Evolutionary conservation across 2,113 vertebrate genomes (phyloP), one percentile per base, ranked within the genome.

Genomic region (Lanius ludovicianus): DNA sequence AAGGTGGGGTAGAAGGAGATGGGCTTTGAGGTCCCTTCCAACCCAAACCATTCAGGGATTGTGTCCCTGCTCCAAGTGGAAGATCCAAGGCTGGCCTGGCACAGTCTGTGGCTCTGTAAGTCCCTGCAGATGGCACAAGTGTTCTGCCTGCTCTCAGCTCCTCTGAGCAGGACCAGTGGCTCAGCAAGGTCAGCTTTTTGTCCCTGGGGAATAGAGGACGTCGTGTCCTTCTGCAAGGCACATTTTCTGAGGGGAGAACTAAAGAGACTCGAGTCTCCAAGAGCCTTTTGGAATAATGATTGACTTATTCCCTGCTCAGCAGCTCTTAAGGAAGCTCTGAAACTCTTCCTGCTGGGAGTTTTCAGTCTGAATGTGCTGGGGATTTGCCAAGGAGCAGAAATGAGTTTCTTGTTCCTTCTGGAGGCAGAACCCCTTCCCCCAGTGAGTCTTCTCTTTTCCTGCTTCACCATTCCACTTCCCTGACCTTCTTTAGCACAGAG

Each of bases 101-200:
- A 2, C n/a, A 9, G 50, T 15, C 7, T 3, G 55, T 65, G 69
- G 59, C 75, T 55, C 41, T 5, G 39, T 8, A 31, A 25, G 41
- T 44, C 76, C 95, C 96, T 81, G 90, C 92, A 97, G 96, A 60
- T 95, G 96, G 95, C 93, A 90, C 73, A 46, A 85, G 33, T 7
- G 75, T 2, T 13, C 85, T 60, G 55, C 25, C 13, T 2, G 49
- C 63, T 65, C 3, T 33, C 46, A 6, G 57, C 52, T 37, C 50
- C 79, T 37, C 49, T 7, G 41, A 60, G 52, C 69, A 19, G 83
- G 33, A 35, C 20, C 18, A 7, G 77, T 24, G 60, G 30, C 89
- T 89, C 65, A 15, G 69, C 89, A 83, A 87, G 89, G 91, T 83
- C 93, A 62, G 64, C 63, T 50, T 73, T 67, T 65, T 90, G 67